These are phyloP conservation scores for Miltochrista miniata DNA, from an alignment of 2,888 invertebrate genomes.

Conservation along the genomic window DNA sequence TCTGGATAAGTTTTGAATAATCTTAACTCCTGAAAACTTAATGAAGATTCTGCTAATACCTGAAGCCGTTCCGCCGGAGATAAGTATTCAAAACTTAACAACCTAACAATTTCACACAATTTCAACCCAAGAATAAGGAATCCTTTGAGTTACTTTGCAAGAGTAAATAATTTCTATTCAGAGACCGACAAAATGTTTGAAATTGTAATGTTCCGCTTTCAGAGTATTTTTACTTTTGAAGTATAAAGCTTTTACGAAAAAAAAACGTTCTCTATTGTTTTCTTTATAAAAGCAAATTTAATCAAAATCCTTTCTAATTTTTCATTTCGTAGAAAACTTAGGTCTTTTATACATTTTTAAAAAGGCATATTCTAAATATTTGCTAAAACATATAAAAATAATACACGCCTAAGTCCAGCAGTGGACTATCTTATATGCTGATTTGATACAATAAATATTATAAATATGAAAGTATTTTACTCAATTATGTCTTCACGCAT, in stretches of 20 bases:
- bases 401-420: too few relatives aligned
- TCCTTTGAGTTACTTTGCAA: conserved; percentile 15
- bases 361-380: too few relatives aligned
- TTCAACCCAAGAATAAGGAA: conserved; percentile 13
- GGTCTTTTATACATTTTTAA: too few relatives aligned
- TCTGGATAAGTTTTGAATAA: too few relatives aligned
- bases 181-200: conserved; percentile 14
- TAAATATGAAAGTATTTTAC: too few relatives aligned
- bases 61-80: neutral
- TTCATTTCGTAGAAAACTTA: neutral
- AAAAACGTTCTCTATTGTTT: neutral
- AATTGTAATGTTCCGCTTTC: conserved; percentile 13
- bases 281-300: neutral
- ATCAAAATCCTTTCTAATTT: neutral
- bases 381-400: too few relatives aligned
- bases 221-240: neutral
- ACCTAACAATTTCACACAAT: conserved; percentile 6
- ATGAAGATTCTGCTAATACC: too few relatives aligned
- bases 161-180: conserved; percentile 20
- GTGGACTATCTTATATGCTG: too few relatives aligned
- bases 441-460: too few relatives aligned
- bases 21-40: too few relatives aligned
- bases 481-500: too few relatives aligned
- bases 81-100: conserved; percentile 16
- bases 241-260: neutral